phyloP scores from a whole-genome alignment of 1,140 invertebrate genomes.

The Ceratina japonica region DNA sequence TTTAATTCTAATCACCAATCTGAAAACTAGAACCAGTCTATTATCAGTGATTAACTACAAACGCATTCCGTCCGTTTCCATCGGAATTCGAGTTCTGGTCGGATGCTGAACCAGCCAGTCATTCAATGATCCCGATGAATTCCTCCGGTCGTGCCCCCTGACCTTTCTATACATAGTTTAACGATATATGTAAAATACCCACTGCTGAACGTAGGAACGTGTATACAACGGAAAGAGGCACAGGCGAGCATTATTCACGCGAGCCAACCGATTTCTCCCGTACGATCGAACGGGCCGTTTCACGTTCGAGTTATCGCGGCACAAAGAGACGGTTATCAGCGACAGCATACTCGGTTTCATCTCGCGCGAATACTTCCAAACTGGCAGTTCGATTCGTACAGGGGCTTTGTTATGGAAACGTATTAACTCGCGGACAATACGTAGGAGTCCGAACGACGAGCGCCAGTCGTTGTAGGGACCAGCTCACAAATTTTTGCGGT shows the following conservation, averaged over 20 bases:
- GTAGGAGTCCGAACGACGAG: not conserved
- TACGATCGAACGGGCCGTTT: not conserved
- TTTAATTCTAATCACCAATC: too few relatives aligned
- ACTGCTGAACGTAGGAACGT: not conserved
- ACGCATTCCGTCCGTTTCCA: not conserved
- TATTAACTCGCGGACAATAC: too few relatives aligned
- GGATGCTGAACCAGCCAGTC: not conserved
- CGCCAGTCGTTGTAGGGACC: too few relatives aligned
- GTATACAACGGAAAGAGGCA: not conserved
- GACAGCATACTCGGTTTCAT: not conserved
- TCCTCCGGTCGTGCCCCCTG: not conserved
- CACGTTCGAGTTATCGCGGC: constrained; percentile 22
- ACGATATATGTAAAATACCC: not conserved
- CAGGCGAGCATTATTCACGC: constrained; percentile 7
- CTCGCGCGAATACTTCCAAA: constrained; percentile 5
- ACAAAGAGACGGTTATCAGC: constrained; percentile 26
- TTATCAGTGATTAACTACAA: not conserved
- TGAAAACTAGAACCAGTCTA: too few relatives aligned
- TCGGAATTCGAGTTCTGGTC: constrained; percentile 2
- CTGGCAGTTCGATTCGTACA: too few relatives aligned
- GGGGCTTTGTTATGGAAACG: too few relatives aligned
- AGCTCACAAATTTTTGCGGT: constrained; percentile 13
- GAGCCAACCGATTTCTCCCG: not conserved
- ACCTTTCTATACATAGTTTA: not conserved
- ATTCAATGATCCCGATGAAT: constrained; percentile 8